These are phyloP conservation scores for Nephotettix cincticeps DNA, from an alignment of 1,140 invertebrate genomes.

Conservation along the genomic window DNA sequence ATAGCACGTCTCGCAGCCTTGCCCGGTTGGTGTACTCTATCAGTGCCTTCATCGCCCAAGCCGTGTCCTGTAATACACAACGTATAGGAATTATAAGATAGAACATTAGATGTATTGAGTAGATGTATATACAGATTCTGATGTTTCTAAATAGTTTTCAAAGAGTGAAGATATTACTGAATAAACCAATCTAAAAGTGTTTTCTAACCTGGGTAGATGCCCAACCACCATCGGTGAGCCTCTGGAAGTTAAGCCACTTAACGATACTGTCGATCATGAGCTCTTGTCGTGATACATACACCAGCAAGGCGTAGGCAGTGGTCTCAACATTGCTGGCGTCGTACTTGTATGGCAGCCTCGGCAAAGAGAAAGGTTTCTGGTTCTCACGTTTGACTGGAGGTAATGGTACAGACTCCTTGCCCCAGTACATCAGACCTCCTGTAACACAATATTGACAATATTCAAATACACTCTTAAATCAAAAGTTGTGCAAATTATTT, in stretches of 20 bases:
- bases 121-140: too few relatives aligned
- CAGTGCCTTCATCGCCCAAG: slow-evolving; percentile 84
- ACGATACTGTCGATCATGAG: slow-evolving; percentile 81
- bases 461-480: slow-evolving; percentile 15
- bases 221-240: slow-evolving; percentile 91
- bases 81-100: not conserved
- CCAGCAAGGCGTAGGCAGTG: slow-evolving; percentile 88
- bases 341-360: slow-evolving; percentile 81
- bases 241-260: slow-evolving; percentile 89
- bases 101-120: slow-evolving; percentile 5
- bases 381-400: slow-evolving; percentile 85
- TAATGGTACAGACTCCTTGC: slow-evolving; percentile 68
- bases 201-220: slow-evolving; percentile 80
- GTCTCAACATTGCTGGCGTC: slow-evolving; percentile 91
- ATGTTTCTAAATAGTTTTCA: too few relatives aligned
- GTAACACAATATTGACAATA: too few relatives aligned
- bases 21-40: slow-evolving; percentile 87
- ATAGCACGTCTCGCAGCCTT: slow-evolving; percentile 83
- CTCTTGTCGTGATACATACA: slow-evolving; percentile 82
- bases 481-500: not conserved
- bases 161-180: too few relatives aligned
- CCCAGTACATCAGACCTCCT: slow-evolving; percentile 85
- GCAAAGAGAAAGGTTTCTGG: slow-evolving; percentile 86
- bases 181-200: too few relatives aligned
- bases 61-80: slow-evolving; percentile 66